phyloP scores from a whole-genome alignment of 2,888 invertebrate genomes.

The Temnothorax rugatulus region DNA sequence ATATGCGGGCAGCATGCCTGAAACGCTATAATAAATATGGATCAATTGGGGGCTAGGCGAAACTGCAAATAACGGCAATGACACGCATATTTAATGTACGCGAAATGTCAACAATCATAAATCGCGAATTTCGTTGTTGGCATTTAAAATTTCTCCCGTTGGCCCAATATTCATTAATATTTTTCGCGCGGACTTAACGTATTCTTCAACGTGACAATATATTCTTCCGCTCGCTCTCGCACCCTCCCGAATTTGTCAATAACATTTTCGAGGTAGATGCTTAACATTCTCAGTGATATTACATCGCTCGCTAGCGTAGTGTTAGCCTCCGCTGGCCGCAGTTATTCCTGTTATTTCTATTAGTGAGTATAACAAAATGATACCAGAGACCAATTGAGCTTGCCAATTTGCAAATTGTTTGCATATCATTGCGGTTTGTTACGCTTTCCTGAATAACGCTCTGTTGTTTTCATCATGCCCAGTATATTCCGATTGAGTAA shows the following conservation, averaged over 20 bases:
- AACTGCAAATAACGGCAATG: constrained; percentile 23
- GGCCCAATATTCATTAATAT: not conserved
- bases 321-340: not conserved
- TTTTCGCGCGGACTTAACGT: not conserved
- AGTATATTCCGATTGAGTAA: constrained; percentile 16
- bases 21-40: constrained; percentile 45
- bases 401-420: constrained; percentile 49
- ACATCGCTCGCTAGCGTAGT: not conserved
- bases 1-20: not conserved
- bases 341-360: constrained; percentile 39
- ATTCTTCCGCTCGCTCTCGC: not conserved
- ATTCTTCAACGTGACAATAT: not conserved
- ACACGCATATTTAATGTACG: constrained; percentile 49
- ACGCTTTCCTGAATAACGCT: constrained; percentile 7
- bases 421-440: constrained; percentile 9
- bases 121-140: not conserved
- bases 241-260: not conserved
- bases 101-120: constrained; percentile 34
- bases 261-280: not conserved
- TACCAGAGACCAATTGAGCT: constrained; percentile 10
- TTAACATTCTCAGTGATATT: not conserved
- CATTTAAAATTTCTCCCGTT: constrained; percentile 25
- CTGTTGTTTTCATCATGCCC: constrained; percentile 16
- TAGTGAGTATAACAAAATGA: constrained; percentile 37
- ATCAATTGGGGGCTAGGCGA: constrained; percentile 31